These are phyloP conservation scores for Gandaritis pyraliata DNA, from an alignment of 2,888 invertebrate species.

Conservation along the genomic window DNA sequence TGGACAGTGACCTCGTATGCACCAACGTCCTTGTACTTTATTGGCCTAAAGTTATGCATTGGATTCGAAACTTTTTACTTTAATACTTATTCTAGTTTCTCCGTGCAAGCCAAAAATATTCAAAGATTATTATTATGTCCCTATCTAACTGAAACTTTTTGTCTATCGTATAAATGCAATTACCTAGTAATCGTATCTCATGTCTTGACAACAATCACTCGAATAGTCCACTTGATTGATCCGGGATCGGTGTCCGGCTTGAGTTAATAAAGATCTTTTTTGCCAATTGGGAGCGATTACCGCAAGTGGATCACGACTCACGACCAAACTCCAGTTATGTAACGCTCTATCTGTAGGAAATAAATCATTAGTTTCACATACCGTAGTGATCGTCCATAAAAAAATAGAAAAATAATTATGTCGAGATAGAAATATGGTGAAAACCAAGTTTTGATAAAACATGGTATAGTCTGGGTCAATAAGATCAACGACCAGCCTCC, in stretches of 20 bases:
- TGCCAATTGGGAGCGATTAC: slow-evolving; percentile 66
- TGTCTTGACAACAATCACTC: slow-evolving; percentile 61
- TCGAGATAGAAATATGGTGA: too few relatives aligned
- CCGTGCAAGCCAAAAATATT: slow-evolving; percentile 19
- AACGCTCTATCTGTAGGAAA: too few relatives aligned
- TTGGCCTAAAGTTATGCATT: slow-evolving; percentile 31
- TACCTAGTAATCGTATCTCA: slow-evolving; percentile 43
- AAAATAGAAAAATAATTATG: too few relatives aligned
- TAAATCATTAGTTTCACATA: too few relatives aligned
- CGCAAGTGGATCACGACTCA: slow-evolving; percentile 51
- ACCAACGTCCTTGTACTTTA: slow-evolving; percentile 33
- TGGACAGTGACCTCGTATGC: slow-evolving; percentile 30
- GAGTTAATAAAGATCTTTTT: slow-evolving; percentile 74
- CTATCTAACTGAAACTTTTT: too few relatives aligned
- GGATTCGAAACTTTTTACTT: slow-evolving; percentile 28
- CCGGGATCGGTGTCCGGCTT: slow-evolving; percentile 66
- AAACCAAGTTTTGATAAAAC: too few relatives aligned
- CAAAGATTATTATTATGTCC: slow-evolving; percentile 13
- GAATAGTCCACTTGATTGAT: slow-evolving; percentile 65
- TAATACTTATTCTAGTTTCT: slow-evolving; percentile 11
- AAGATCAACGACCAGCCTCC: too few relatives aligned
- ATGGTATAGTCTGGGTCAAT: too few relatives aligned
- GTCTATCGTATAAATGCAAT: too few relatives aligned
- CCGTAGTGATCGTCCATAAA: too few relatives aligned
- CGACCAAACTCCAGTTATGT: too few relatives aligned